Base-by-base conservation (phyloP, 2,113 vertebrate genomes). In the Tyrannus savana region DNA sequence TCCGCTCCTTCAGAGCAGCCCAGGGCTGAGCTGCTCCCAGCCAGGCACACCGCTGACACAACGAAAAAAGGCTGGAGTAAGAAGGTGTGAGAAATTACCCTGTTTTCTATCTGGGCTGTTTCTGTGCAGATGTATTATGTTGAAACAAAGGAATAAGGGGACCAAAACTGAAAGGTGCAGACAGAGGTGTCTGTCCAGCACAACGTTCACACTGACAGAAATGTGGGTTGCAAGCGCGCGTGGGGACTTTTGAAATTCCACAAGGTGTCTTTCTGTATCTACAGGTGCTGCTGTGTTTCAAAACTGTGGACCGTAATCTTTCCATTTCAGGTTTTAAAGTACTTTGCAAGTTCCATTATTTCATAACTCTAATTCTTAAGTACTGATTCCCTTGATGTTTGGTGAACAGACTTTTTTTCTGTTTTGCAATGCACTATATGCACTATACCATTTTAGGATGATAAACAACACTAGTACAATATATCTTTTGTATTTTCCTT, bases 361-460 rank as follows among this genome's bases (percentile, higher is more conserved):
- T 94, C 72, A 89, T 52, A 46, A n/a, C 66, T 85, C 76, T 53
- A 30, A 82, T 90, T 80, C 47, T 75, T 35, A 81, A 93, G 17
- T 62, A 42, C 37, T 35, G 47, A 41, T 58, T 62, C 46, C 12
- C 27, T 93, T 96, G 56, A 41, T 41, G 21, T 66, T 66, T 24
- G 86, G 16, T 50, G 17, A 93, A 55, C 35, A 56, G 55, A 28
- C 18, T 13, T 50, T 55, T 76, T 53, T 41, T 73, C 15, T 42
- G 68, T 41, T 52, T 64, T 88, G 15, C 23, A 60, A 3, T 79
- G 41, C 74, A 56, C 24, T 53, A 77, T 73, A 83, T 28, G 46
- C 64, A 56, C 35, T 19, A 44, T 81, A 46, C 6, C 30, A 53
- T 83, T 97, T 96, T 75, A 78, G 47, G 41, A 62, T 71, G 39